Conservation (phyloP, 2,113 vertebrate species). For the Heterocephalus glaber region DNA sequence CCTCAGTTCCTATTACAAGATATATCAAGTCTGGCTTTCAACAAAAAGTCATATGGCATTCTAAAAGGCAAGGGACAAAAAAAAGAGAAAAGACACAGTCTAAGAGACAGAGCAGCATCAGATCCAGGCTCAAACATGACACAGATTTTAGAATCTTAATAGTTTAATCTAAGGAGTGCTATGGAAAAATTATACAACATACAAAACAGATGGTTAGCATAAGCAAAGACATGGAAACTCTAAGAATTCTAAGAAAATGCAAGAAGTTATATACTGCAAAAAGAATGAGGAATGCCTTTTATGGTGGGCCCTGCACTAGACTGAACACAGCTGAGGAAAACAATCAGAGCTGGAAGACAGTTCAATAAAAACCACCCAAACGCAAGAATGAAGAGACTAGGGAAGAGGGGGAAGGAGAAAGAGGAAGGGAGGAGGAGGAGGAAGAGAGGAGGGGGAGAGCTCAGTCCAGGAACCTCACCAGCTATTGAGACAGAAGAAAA, state of each 20-base stretch:
- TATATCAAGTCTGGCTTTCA: neutral
- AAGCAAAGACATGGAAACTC: neutral
- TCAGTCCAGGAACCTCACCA: neutral
- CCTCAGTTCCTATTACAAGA: neutral
- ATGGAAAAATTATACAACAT: neutral
- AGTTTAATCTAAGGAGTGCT: neutral
- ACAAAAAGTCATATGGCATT: neutral
- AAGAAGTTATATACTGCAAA: neutral
- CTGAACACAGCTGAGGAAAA: neutral
- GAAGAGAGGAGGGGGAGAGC: neutral
- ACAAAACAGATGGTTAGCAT: neutral
- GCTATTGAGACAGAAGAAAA: neutral
- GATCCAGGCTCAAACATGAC: neutral
- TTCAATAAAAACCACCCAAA: neutral
- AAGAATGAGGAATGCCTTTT: neutral
- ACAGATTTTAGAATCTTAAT: neutral
- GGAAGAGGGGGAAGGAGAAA: neutral
- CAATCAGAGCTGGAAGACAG: neutral
- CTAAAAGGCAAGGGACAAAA: neutral
- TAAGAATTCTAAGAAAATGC: neutral
- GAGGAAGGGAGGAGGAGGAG: neutral
- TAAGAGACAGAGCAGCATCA: neutral
- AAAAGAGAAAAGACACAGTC: neutral
- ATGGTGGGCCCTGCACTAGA: neutral
- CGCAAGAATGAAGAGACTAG: neutral